Evolutionary conservation across 2,113 vertebrate genomes (phyloP).

Genomic region (Pheucticus melanocephalus): DNA sequence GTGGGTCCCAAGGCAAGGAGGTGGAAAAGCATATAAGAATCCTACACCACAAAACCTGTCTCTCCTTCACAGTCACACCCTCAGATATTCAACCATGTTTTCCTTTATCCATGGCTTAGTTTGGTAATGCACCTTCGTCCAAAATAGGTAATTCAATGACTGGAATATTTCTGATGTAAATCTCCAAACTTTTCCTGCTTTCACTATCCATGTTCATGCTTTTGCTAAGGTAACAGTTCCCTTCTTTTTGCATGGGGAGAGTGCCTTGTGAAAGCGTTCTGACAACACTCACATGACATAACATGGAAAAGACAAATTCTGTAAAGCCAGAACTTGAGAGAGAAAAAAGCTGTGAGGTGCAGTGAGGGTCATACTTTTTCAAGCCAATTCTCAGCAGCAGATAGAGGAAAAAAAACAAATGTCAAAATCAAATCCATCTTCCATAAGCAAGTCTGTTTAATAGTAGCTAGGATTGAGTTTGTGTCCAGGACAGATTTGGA

Average conservation of each 20-base stretch:
- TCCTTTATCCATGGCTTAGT: background rate
- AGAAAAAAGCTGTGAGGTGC: background rate
- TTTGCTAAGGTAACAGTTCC: background rate
- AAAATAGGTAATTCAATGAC: background rate
- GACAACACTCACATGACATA: background rate
- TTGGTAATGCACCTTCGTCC: background rate
- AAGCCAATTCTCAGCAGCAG: background rate
- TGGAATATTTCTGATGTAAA: background rate
- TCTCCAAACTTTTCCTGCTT: background rate
- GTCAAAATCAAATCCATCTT: background rate
- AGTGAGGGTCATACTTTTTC: background rate
- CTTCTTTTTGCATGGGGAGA: background rate
- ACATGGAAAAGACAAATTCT: background rate
- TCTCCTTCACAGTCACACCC: background rate
- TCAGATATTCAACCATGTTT: background rate
- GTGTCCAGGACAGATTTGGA: background rate
- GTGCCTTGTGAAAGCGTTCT: accelerated
- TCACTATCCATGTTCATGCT: background rate
- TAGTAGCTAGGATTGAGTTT: background rate
- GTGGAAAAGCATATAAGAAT: background rate
- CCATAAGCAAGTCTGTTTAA: background rate
- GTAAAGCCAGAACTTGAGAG: background rate
- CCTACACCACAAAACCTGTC: background rate
- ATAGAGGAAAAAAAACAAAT: background rate
- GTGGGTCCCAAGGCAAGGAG: background rate